Conservation (phyloP, 2,888 invertebrate genomes). For the Alloscopus bannaensis region DNA sequence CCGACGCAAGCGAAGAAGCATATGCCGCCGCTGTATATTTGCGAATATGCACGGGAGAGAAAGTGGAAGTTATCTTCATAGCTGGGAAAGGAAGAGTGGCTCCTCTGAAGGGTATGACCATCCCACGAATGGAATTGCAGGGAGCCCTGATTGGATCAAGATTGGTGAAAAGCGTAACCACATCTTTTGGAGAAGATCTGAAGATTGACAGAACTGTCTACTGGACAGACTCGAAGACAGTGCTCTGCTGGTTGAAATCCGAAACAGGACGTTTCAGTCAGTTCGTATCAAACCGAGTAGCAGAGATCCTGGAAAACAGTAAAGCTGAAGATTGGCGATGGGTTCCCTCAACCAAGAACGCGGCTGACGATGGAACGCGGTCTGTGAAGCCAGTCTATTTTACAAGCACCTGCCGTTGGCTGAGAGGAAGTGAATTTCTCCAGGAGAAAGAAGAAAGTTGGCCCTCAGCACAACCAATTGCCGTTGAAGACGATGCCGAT, state of each 20-base stretch:
- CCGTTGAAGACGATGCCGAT: neutral
- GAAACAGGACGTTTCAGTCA: constrained; percentile 43
- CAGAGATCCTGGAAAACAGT: constrained; percentile 61
- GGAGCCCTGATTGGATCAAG: constrained; percentile 67
- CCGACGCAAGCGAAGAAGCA: constrained; percentile 63
- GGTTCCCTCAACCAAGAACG: constrained; percentile 67
- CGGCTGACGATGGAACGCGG: constrained; percentile 69
- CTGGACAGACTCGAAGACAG: constrained; percentile 65
- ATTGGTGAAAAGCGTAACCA: constrained; percentile 15
- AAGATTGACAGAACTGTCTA: constrained; percentile 7
- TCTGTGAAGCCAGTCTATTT: constrained; percentile 25
- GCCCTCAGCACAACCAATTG: constrained; percentile 55
- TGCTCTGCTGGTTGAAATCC: constrained; percentile 66
- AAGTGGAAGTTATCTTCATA: constrained; percentile 38
- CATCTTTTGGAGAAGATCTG: neutral
- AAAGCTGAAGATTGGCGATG: constrained; percentile 62
- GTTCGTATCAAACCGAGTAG: constrained; percentile 66
- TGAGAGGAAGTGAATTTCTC: constrained; percentile 69
- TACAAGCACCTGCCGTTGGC: constrained; percentile 58
- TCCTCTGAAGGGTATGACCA: constrained; percentile 58
- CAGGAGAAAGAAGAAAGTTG: constrained; percentile 38
- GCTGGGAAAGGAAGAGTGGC: constrained; percentile 66
- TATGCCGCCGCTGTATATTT: constrained; percentile 60
- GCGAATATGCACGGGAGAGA: constrained; percentile 31
- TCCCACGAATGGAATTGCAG: constrained; percentile 68